phyloP scores from a whole-genome alignment of 2,888 invertebrate genomes.

The Biston stratarius region DNA sequence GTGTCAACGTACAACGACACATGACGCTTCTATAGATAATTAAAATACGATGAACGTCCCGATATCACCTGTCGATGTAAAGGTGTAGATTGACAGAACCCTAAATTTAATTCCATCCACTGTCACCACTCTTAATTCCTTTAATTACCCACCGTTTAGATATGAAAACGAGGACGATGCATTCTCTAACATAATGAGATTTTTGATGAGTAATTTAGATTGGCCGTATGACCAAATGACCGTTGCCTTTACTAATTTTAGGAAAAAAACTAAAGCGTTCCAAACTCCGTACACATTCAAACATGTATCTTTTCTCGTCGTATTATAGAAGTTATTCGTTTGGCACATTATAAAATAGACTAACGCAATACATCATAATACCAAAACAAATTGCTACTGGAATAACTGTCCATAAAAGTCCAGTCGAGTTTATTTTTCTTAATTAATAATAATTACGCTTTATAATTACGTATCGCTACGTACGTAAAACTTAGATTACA shows the following conservation, averaged over 20 bases:
- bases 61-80: slow-evolving; percentile 80
- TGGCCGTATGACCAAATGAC: slow-evolving; percentile 47
- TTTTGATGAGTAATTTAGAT: slow-evolving; percentile 53
- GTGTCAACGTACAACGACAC: slow-evolving; percentile 69
- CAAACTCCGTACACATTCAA: slow-evolving; percentile 1
- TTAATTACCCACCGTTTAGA: slow-evolving; percentile 66
- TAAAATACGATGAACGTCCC: slow-evolving; percentile 62
- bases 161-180: slow-evolving; percentile 47
- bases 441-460: slow-evolving; percentile 43
- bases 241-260: slow-evolving; percentile 35
- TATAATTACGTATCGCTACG: slow-evolving; percentile 36
- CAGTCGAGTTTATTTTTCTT: slow-evolving; percentile 40
- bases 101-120: slow-evolving; percentile 66
- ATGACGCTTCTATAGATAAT: slow-evolving; percentile 75
- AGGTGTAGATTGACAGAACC: slow-evolving; percentile 79
- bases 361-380: slow-evolving; percentile 40
- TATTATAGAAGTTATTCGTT: slow-evolving; percentile 35
- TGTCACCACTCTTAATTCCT: slow-evolving; percentile 53
- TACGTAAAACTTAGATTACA: slow-evolving; percentile 37
- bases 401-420: slow-evolving; percentile 41
- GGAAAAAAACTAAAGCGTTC: slow-evolving; percentile 23
- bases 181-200: slow-evolving; percentile 36
- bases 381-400: slow-evolving; percentile 43
- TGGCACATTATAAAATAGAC: slow-evolving; percentile 27
- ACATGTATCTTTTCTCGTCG: slow-evolving; percentile 16